These are phyloP conservation scores for Catostylus mosaicus DNA, from an alignment of 30 jellyfish, hydroid and myxozoan genomes.

Conservation along the genomic window DNA sequence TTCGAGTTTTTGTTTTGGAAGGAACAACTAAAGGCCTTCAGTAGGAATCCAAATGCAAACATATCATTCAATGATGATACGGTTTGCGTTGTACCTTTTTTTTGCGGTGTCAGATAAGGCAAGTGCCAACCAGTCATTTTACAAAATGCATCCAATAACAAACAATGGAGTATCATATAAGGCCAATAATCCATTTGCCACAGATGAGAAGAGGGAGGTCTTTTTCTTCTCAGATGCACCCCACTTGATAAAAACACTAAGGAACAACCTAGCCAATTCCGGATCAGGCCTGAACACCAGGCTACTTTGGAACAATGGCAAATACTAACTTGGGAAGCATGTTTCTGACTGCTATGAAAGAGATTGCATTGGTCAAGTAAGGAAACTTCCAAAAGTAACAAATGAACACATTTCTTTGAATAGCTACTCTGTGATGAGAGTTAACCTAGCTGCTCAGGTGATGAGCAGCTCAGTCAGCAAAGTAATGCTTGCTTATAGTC, in stretches of 20 bases:
- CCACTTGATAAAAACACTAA: constrained; percentile 40
- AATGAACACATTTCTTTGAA: constrained; percentile 32
- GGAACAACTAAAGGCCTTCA: constrained; percentile 35
- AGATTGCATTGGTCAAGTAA: constrained; percentile 26
- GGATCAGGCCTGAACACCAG: constrained; percentile 34
- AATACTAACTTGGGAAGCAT: constrained; percentile 29
- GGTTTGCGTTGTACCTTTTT: constrained; percentile 49
- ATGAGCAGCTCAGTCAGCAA: constrained; percentile 22
- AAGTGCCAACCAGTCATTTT: constrained; percentile 49
- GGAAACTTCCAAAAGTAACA: constrained; percentile 52
- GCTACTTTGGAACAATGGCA: constrained; percentile 32
- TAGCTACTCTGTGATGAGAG: constrained; percentile 40
- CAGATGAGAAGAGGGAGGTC: constrained; percentile 34
- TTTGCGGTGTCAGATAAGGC: constrained; percentile 43
- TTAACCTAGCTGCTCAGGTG: constrained; percentile 36
- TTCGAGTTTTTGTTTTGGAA: constrained; percentile 34
- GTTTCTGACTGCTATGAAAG: constrained; percentile 31
- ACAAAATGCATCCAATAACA: constrained; percentile 25
- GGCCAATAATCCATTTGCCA: constrained; percentile 39
- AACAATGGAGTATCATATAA: constrained; percentile 10
- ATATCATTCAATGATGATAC: constrained; percentile 20
- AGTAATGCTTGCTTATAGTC: constrained; percentile 14
- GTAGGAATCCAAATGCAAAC: constrained; percentile 13
- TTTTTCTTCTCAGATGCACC: constrained; percentile 50
- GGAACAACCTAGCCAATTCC: constrained; percentile 47